Percentiles rank a stretch among this genome's conserved stretches.
phyloP scores from a whole-genome alignment of 2,113 vertebrate species.

The Struthidea cinerea region DNA sequence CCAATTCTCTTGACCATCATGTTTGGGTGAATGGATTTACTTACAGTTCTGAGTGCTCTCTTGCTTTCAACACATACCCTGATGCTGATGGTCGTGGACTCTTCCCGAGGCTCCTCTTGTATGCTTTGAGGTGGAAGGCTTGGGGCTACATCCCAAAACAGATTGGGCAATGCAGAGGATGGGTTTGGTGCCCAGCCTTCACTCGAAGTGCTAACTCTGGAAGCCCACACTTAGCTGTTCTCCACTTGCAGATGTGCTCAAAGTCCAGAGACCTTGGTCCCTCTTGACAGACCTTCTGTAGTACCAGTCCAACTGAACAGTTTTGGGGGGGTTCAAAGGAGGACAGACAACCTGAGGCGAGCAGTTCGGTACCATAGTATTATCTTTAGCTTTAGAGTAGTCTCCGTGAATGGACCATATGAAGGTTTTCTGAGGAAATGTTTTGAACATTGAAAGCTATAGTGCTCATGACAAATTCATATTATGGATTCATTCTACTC shows the following conservation, averaged over 20 bases:
- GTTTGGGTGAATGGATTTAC: neutral
- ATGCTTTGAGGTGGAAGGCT: neutral
- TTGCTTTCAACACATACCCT: neutral
- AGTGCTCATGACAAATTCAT: neutral
- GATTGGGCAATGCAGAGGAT: neutral
- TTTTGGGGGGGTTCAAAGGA: neutral
- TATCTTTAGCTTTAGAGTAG: neutral
- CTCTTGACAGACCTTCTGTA: neutral
- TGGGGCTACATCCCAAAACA: neutral
- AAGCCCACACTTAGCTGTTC: neutral
- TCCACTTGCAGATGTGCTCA: neutral
- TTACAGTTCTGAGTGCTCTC: conserved; percentile 1
- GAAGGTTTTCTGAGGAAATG: neutral
- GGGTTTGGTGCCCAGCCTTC: neutral
- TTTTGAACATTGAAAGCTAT: neutral
- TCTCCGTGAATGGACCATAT: neutral
- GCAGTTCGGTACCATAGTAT: neutral
- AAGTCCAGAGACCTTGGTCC: neutral
- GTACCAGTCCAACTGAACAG: neutral
- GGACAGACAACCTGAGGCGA: neutral
- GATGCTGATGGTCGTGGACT: neutral
- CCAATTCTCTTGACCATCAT: neutral
- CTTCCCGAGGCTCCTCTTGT: neutral
- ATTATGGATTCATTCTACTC: neutral
- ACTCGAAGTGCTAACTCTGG: neutral